Conservation (phyloP, 1,140 invertebrate species). For the Microvelia longipes region DNA sequence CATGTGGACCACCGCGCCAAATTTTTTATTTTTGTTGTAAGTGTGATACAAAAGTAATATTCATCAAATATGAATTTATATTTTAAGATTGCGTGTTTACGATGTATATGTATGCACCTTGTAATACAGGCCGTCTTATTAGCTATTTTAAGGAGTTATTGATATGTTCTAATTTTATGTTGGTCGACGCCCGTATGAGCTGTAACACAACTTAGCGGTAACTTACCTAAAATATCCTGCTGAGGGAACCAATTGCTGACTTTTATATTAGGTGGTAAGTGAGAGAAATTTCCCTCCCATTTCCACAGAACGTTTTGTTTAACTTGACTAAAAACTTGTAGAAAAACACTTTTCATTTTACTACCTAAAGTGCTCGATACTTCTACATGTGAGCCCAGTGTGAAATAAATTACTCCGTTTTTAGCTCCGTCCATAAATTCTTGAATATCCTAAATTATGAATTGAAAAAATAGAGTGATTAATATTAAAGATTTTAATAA, state of each 20-base stretch:
- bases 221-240: conserved; percentile 45
- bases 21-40: too few species aligned
- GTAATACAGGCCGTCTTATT: too few species aligned
- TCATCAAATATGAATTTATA: too few species aligned
- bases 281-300: conserved; percentile 34
- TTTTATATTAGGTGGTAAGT: conserved; percentile 22
- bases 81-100: too few species aligned
- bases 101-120: too few species aligned
- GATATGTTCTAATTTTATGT: too few species aligned
- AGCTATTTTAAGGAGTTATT: too few species aligned
- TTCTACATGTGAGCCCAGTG: conserved; percentile 26
- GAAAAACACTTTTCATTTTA: conserved; percentile 19
- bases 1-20: too few species aligned
- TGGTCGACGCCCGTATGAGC: too few species aligned
- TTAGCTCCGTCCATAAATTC: conserved; percentile 26
- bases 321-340: conserved; percentile 36
- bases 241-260: conserved; percentile 48
- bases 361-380: conserved; percentile 14
- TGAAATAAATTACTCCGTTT: conserved; percentile 32
- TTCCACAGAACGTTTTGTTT: conserved; percentile 48
- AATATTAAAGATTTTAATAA: neutral
- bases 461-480: neutral
- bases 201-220: too few species aligned
- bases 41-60: too few species aligned
- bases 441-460: conserved; percentile 15